phyloP scores from a whole-genome alignment of 2,888 invertebrate species.

The Cataglyphis livida region DNA sequence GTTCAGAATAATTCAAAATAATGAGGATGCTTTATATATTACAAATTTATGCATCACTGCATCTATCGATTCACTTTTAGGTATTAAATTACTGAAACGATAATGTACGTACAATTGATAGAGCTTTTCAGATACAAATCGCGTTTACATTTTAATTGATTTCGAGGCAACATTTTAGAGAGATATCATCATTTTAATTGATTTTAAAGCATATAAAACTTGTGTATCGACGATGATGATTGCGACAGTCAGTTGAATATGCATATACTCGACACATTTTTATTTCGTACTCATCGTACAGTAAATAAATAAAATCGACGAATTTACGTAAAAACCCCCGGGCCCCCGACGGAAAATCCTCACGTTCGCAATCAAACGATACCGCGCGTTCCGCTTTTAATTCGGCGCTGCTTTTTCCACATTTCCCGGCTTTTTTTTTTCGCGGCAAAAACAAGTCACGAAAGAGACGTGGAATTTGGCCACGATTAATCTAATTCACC shows the following conservation, averaged over 20 bases:
- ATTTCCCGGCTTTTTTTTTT: neutral
- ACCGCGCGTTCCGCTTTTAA: neutral
- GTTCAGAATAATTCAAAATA: neutral
- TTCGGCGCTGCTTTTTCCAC: neutral
- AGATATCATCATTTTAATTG: conserved; percentile 10
- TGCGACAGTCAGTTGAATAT: conserved; percentile 18
- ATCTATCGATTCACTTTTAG: conserved; percentile 5
- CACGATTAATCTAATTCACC: conserved; percentile 41
- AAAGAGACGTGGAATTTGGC: neutral
- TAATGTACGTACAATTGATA: neutral
- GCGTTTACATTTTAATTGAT: conserved; percentile 14
- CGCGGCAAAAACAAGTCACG: neutral
- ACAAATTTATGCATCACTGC: neutral
- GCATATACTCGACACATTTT: neutral
- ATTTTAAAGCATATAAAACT: neutral
- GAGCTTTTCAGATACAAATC: conserved; percentile 17
- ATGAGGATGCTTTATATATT: neutral
- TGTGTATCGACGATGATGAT: neutral
- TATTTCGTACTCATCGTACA: neutral
- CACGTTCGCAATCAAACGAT: conserved; percentile 7
- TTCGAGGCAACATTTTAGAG: neutral
- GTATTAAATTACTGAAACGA: neutral
- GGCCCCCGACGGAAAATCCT: neutral
- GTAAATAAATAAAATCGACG: conserved; percentile 14
- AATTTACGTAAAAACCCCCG: neutral